Base-by-base conservation (phyloP, 2,113 vertebrate genomes). In the Irena cyanogastra region DNA sequence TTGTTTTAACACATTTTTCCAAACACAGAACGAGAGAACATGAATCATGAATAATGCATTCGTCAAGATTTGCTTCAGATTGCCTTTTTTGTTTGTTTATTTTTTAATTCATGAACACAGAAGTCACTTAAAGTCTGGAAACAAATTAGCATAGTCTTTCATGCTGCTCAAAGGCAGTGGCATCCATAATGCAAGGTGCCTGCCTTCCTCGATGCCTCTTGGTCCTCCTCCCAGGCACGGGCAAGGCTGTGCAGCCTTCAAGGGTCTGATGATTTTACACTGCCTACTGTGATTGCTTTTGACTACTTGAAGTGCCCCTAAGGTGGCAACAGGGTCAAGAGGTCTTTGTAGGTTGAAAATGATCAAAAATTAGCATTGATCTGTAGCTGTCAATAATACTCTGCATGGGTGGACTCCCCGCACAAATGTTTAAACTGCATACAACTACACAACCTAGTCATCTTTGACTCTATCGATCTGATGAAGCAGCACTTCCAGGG, bases 351-450 rank as follows among this genome's bases (percentile, higher is more conserved):
- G 92, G 98, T 97, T 97, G 97, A 98, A 98, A 98, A 98, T 97
- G 97, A 98, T 98, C 96, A 98, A 98, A 98, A 98, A 98, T 98
- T 97, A 98, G 96, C 98, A 98, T 98, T 98, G 98, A 98, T 98
- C 97, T 96, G 94, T 90, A 94, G 97, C 97, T 98, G 98, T 98
- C 98, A 98, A 98, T 98, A 98, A 98, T 92, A 96, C 76, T 76
- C 94, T 57, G 83, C 9, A 3, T 15, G 63, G 95, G 97, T 85
- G 90, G 96, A 94, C 95, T 96, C 91, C 70, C 75, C 97, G 97
- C 85, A 95, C 97, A 98, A 98, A 98, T 97, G 97, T 98, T 98
- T 98, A 96, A 98, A 97, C 95, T 97, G 97, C 94, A 98, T 35
- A 97, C 92, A 97, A 95, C 97, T 94, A 96, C 97, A 94, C 78